Evolutionary conservation across 2,888 invertebrate species (phyloP), one percentile per base, ranked within the genome.

Genomic region (Tachina lurida): DNA sequence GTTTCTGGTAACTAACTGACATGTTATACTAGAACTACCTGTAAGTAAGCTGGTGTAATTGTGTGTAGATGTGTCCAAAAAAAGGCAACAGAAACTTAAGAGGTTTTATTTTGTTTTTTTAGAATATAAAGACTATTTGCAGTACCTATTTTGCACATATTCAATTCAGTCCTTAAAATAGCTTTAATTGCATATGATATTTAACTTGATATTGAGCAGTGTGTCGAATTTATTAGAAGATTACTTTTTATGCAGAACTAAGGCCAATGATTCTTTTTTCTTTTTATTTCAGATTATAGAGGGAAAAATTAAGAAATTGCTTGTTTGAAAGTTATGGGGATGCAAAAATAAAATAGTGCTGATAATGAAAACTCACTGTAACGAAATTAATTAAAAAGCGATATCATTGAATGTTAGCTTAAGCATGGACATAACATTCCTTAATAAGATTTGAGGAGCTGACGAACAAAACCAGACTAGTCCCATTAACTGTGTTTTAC

Each of bases 1-100:
- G 0, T 1, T 5, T 31, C 31, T 7, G 7, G 7, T 31, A 31
- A 31, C 31, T 31, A 31, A 31, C 7, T 31, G 7, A 31, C 31
- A 31, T 7, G 31, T 31, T 7, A 7, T 31, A 7, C 31, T 31
- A 31, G 7, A 31, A 7, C 31, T 31, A 31, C 31, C 31, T 31
- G 31, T 31, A 31, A 7, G 31, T 31, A 31, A 31, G 7, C 31
- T 31, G 31, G 65, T 63, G 39, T 19, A 41, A 19, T 10, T 45
- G 49, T n/a, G 45, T 68, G 7, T 70, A 10, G 0, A 9, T 31
- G 31, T 31, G 31, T 31, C 7, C 31, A 31, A 31, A 31, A 31
- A 5, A 43, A 65, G 65, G 15, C 12, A 49, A 47, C n/a, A 73
- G 49, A 83, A 77, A 77, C 77, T 73, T 31, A 68, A 71, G 68